Evolutionary conservation across 2,888 invertebrate species (phyloP), one percentile per base, ranked within the genome.

Genomic region (Cephus nigrinus): DNA sequence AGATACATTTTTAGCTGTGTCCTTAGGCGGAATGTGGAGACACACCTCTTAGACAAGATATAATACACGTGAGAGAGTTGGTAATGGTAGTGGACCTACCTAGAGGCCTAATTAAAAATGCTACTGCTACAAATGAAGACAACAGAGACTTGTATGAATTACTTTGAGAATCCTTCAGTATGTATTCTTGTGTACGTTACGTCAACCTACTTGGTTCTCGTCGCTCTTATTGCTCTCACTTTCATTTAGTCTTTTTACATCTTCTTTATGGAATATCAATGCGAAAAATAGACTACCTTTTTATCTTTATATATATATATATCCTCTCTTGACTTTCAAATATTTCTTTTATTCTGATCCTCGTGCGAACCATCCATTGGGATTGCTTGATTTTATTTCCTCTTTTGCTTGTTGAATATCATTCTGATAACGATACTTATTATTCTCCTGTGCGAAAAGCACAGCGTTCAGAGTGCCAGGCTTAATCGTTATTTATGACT

Each of bases 31-130:
- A 73, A 34, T 15, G 35, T 32, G 15, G 33, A 33, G 34, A 31
- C 34, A 15, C 3, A 31, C n/a, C 15, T 32, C 73, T 12, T 33
- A 12, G 15, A 69, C 23, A 71, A 15, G 23, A 15, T 32, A 35
- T 73, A n/a, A 23, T 33, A 23, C n/a, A 34, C 35, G 35, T 34
- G 73, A 34, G 32, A 31, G 71, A 31, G 31, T 4, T 31, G 32
- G 23, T 31, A n/a, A 31, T 71, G 71, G 11, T 32, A 32, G 30
- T 36, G 55, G 68, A 74, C 33, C 35, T 31, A 73, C 74, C 75
- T 35, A 36, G 75, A 69, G 69, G 75, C 55, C 78, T 78, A 78
- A 78, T 78, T 78, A 78, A 78, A 78, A 78, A 78, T 76, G 72
- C 78, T 75, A 75, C 30, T 72, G 74, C n/a, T 15, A 71, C 55